Evolutionary conservation across 2,113 vertebrate genomes (phyloP), one percentile per base, ranked within the genome.

Genomic region (Meleagris gallopavo): DNA sequence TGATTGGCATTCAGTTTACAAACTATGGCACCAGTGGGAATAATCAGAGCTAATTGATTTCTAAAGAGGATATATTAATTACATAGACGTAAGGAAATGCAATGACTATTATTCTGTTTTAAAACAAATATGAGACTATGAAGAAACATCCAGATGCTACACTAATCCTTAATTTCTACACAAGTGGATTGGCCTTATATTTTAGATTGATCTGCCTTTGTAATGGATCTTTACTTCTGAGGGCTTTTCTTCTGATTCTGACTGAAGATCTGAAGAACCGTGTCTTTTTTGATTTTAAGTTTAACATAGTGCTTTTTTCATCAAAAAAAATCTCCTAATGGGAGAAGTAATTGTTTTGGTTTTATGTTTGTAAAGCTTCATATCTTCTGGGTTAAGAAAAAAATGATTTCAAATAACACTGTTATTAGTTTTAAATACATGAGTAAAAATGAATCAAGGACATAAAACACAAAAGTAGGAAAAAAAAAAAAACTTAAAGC

Each of bases 61-160:
- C 92, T 96, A 97, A 98, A 94, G 96, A 95, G 92, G 81, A 92
- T 88, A 82, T 96, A 96, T 96, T 97, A 97, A 97, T 97, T 96
- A 96, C 24, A 54, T 16, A 94, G 80, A 95, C 72, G 85, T 45
- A 94, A 77, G 61, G 54, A 96, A 97, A 96, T 86, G 75, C 88
- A 94, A 95, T 87, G 77, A 93, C 78, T 96, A 94, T 87, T 83
- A 94, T 30, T 83, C 81, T 94, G 41, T 40, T 92, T 94, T 86
- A 94, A 94, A 70, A 94, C 41, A 95, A 96, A 60, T 30, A 29
- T 2, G 32, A 91, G 29, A 78, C 43, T 38, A 29, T 66, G 22
- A 70, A 78, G 41, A 91, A 96, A 88, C 29, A 78, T 64, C 27
- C 25, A 64, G 69, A 72, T 58, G 38, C 34, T 72, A 60, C 38